Conservation (phyloP, 2,113 vertebrate species). For the Microtus montanus region DNA sequence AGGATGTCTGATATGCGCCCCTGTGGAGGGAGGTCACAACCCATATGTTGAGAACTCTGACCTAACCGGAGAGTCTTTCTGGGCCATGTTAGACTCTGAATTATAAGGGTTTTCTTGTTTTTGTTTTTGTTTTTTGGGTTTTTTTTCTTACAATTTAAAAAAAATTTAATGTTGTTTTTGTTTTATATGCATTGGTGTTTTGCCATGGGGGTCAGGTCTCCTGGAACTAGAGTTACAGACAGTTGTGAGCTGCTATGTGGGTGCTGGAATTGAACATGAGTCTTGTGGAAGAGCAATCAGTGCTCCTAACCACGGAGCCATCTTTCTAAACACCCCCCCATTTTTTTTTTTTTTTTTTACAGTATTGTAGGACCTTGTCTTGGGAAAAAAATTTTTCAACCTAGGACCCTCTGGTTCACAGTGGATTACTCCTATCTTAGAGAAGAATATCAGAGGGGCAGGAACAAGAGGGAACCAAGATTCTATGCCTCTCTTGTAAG, state of each 20-base stretch:
- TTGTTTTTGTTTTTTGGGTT: neutral
- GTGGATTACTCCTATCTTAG: neutral
- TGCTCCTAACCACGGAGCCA: no score
- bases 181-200: no score
- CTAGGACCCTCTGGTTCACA: neutral
- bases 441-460: neutral
- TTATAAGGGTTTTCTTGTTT: neutral
- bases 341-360: slow-evolving; percentile 25
- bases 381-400: neutral
- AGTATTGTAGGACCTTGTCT: neutral
- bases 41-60: neutral
- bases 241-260: no score
- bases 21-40: neutral
- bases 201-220: no score
- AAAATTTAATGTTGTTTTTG: no score
- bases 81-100: neutral
- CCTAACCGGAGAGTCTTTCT: neutral
- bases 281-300: no score
- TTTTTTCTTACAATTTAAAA: no score
- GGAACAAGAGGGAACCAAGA: neutral
- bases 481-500: neutral
- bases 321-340: no score
- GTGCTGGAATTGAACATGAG: no score
- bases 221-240: no score
- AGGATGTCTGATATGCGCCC: neutral